Conservation (phyloP, 1,140 invertebrate species). For the Lucilia sericata region DNA sequence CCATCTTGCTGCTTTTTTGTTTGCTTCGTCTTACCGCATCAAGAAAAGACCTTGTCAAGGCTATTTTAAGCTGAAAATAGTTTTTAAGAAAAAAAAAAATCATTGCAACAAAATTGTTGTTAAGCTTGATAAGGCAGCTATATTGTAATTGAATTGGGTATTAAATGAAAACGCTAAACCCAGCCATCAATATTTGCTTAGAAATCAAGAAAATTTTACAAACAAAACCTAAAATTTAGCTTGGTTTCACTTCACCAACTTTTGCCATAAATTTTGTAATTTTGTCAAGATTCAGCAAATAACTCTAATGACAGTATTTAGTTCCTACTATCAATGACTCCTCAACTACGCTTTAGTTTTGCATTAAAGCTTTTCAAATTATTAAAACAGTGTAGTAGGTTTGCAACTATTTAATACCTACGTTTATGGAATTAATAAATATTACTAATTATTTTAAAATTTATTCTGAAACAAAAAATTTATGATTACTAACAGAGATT, state of each 20-base stretch:
- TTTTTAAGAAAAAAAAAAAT: background rate
- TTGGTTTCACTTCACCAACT: background rate
- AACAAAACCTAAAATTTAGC: background rate
- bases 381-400: background rate
- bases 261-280: background rate
- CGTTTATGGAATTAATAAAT: constrained; percentile 12
- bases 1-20: background rate
- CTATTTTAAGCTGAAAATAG: background rate
- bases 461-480: background rate
- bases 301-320: background rate
- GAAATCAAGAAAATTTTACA: background rate
- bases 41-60: constrained; percentile 28
- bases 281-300: background rate
- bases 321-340: background rate
- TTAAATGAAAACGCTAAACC: background rate
- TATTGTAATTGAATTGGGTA: background rate
- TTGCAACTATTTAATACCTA: background rate
- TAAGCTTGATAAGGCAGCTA: background rate
- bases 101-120: background rate
- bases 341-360: constrained; percentile 10
- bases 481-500: background rate
- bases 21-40: background rate
- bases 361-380: background rate
- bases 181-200: background rate
- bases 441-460: background rate